These are phyloP conservation scores for Cephalopholis sonnerati DNA, from an alignment of 2,113 vertebrate species.

Conservation along the genomic window DNA sequence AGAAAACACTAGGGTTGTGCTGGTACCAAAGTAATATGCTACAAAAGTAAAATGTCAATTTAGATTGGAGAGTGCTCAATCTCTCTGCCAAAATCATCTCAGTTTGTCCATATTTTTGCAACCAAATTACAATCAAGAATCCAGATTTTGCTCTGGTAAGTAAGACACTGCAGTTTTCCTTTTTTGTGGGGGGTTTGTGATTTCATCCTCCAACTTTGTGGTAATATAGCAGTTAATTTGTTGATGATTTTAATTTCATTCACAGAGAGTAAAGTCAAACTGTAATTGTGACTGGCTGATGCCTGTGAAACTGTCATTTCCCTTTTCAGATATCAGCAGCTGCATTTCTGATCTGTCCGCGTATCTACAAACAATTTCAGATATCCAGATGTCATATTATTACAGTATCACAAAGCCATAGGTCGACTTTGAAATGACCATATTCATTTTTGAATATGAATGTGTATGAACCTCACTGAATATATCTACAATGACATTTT, in stretches of 20 bases:
- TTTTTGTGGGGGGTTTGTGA: not conserved
- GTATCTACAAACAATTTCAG: too few relatives aligned
- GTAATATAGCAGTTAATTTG: not conserved
- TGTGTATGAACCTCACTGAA: too few relatives aligned
- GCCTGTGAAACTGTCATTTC: too few relatives aligned
- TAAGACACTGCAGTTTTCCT: not conserved
- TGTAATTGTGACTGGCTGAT: not conserved
- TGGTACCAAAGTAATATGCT: not conserved
- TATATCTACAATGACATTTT: too few relatives aligned
- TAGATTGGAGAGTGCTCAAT: not conserved
- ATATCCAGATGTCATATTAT: too few relatives aligned
- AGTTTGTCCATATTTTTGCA: not conserved
- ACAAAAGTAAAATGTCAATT: not conserved
- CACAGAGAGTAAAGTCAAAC: not conserved
- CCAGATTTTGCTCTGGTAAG: not conserved
- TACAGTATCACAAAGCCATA: too few relatives aligned
- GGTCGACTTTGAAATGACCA: too few relatives aligned
- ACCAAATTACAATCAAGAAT: not conserved
- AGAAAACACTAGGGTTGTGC: not conserved
- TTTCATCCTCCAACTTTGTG: not conserved
- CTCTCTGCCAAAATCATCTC: not conserved
- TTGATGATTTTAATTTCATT: not conserved
- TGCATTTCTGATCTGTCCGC: too few relatives aligned
- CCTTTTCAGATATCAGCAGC: too few relatives aligned
- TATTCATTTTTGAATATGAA: too few relatives aligned